Percentiles rank a stretch among this genome's conserved stretches.
These are phyloP conservation scores for Tetragonula clypearis DNA, from an alignment of 1,140 invertebrate genomes.

Conservation along the genomic window DNA sequence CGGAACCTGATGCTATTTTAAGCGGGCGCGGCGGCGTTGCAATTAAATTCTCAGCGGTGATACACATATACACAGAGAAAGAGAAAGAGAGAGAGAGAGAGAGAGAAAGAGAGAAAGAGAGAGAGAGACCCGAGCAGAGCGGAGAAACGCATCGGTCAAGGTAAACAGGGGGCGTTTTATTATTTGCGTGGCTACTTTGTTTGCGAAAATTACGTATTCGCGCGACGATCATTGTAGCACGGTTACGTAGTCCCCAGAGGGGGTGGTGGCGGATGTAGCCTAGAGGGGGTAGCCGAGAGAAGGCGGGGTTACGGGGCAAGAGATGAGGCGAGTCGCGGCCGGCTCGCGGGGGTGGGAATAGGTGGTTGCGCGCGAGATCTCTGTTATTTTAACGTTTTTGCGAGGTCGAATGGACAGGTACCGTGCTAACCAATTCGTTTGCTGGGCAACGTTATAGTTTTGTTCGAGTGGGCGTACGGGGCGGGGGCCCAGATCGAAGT, in stretches of 20 bases:
- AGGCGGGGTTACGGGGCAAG: slow-evolving; percentile 41
- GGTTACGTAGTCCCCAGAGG: slow-evolving; percentile 69
- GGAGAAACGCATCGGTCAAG: slow-evolving; percentile 60
- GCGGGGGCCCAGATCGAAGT: slow-evolving; percentile 70
- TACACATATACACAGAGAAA: not conserved
- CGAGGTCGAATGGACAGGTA: slow-evolving; percentile 63
- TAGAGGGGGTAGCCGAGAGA: slow-evolving; percentile 22
- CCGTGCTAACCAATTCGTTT: slow-evolving; percentile 71
- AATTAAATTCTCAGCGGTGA: slow-evolving; percentile 51
- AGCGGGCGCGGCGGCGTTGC: slow-evolving; percentile 14
- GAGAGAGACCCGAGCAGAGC: not conserved
- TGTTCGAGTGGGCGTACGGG: slow-evolving; percentile 49
- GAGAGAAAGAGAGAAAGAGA: not conserved
- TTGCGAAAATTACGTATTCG: slow-evolving; percentile 82
- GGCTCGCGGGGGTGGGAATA: not conserved
- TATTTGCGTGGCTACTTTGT: slow-evolving; percentile 80
- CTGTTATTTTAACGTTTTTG: slow-evolving; percentile 80
- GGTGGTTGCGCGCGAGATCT: slow-evolving; percentile 51
- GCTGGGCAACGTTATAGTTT: slow-evolving; percentile 65
- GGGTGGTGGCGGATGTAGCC: slow-evolving; percentile 11
- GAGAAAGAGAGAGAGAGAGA: too few species aligned
- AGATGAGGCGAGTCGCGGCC: slow-evolving; percentile 33
- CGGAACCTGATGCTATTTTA: slow-evolving; percentile 28
- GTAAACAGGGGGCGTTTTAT: slow-evolving; percentile 76
- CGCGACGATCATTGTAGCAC: slow-evolving; percentile 80